phyloP scores from a whole-genome alignment of 1,140 invertebrate species.

The Neuroterus valhalla region DNA sequence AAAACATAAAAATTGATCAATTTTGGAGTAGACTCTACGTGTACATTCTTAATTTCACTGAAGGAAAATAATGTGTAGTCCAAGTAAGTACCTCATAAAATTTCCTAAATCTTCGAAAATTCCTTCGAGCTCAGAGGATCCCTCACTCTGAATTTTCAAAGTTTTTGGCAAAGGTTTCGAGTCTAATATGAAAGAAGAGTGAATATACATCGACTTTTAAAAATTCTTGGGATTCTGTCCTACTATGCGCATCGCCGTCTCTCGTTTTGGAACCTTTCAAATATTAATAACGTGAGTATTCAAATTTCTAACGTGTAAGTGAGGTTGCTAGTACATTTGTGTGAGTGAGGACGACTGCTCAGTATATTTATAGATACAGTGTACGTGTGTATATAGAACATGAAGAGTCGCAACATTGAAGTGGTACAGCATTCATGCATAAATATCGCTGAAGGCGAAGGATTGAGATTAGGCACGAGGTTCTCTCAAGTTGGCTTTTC shows the following conservation, averaged over 20 bases:
- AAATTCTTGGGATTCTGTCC: neutral
- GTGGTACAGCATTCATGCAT: slow-evolving; percentile 49
- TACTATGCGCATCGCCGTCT: neutral
- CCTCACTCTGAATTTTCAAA: neutral
- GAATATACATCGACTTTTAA: neutral
- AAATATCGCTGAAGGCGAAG: slow-evolving; percentile 52
- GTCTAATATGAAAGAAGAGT: neutral
- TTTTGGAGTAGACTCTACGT: too few relatives aligned
- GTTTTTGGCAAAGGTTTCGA: slow-evolving; percentile 14
- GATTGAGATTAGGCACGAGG: slow-evolving; percentile 62
- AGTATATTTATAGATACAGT: slow-evolving; percentile 26
- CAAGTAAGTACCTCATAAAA: too few relatives aligned
- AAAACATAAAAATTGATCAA: too few relatives aligned
- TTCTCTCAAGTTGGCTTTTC: slow-evolving; percentile 38
- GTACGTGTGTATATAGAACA: neutral
- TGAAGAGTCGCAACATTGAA: slow-evolving; percentile 50
- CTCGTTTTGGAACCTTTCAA: slow-evolving; percentile 33
- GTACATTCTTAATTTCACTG: too few relatives aligned
- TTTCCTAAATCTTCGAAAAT: too few relatives aligned
- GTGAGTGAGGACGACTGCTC: slow-evolving; percentile 31
- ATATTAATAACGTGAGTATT: slow-evolving; percentile 48
- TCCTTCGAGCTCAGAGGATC: neutral
- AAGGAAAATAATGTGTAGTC: too few relatives aligned
- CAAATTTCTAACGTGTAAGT: slow-evolving; percentile 35
- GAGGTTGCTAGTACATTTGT: slow-evolving; percentile 34